phyloP scores from a whole-genome alignment of 2,797 vertebrate species.

The Lepidocolaptes lacrymiger region DNA sequence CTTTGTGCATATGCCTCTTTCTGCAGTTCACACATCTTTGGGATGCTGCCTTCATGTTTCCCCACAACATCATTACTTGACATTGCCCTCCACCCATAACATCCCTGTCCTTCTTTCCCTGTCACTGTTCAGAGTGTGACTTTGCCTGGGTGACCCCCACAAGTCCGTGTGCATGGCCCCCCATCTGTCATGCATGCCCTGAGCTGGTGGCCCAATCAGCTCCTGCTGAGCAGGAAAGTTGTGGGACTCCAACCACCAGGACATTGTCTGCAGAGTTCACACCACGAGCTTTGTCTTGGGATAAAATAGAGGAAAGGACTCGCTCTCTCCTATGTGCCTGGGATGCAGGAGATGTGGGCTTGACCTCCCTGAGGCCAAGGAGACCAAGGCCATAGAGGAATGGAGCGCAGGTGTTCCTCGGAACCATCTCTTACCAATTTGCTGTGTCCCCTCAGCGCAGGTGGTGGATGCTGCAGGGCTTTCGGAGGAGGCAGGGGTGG shows the following conservation, averaged over 20 bases:
- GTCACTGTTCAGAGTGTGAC: not conserved
- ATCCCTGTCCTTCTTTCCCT: not conserved
- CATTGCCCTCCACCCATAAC: not conserved
- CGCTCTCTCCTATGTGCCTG: not conserved
- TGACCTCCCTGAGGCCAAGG: not conserved
- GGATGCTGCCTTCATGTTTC: not conserved
- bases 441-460: not conserved
- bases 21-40: not conserved
- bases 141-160: not conserved
- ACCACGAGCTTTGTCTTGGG: not conserved
- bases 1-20: not conserved
- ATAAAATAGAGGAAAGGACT: not conserved
- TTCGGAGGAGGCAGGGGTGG: not conserved
- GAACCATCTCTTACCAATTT: not conserved
- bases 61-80: not conserved
- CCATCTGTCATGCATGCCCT: not conserved
- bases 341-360: accelerated
- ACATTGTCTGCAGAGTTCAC: not conserved
- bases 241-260: not conserved
- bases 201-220: not conserved
- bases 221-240: not conserved
- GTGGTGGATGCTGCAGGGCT: not conserved
- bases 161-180: not conserved
- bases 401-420: not conserved
- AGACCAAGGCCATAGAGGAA: not conserved